Conservation (phyloP, 92 coral and sea anemone genomes). For the Bergia sp. region DNA sequence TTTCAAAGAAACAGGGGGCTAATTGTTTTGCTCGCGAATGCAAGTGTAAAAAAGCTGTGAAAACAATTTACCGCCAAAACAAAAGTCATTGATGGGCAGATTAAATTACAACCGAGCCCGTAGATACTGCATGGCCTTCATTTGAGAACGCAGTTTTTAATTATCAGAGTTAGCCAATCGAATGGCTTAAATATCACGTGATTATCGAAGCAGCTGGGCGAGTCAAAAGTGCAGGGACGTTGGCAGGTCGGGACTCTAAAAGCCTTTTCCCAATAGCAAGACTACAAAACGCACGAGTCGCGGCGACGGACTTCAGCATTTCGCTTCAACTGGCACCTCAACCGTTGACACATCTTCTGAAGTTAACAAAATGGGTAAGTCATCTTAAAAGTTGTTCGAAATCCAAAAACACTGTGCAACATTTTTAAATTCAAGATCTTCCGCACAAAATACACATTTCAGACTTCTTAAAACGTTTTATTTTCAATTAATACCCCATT, state of each 20-base stretch:
- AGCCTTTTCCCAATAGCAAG: slow-evolving; percentile 65
- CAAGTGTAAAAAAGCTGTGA: slow-evolving; percentile 91
- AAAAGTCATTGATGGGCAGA: slow-evolving; percentile 93
- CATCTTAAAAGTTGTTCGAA: not conserved
- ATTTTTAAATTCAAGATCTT: not conserved
- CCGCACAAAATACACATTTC: slow-evolving; percentile 55
- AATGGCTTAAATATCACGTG: slow-evolving; percentile 68
- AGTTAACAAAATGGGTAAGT: slow-evolving; percentile 42
- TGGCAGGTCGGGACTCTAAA: slow-evolving; percentile 68
- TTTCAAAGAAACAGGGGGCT: slow-evolving; percentile 72
- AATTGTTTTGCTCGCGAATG: slow-evolving; percentile 78
- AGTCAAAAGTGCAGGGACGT: slow-evolving; percentile 74
- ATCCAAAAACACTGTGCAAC: not conserved
- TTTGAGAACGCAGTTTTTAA: slow-evolving; percentile 69
- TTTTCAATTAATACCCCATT: slow-evolving; percentile 79
- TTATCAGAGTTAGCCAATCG: slow-evolving; percentile 74
- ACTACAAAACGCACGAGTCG: slow-evolving; percentile 80
- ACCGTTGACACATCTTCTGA: not conserved
- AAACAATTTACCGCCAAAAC: slow-evolving; percentile 90
- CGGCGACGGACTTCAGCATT: slow-evolving; percentile 47
- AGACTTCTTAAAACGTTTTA: slow-evolving; percentile 68
- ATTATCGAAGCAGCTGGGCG: slow-evolving; percentile 78
- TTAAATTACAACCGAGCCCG: slow-evolving; percentile 75
- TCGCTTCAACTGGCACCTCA: slow-evolving; percentile 40
- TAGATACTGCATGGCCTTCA: slow-evolving; percentile 71